Evolutionary conservation across 2,888 invertebrate species (phyloP).

Genomic region (Tenthredo scrophulariae): DNA sequence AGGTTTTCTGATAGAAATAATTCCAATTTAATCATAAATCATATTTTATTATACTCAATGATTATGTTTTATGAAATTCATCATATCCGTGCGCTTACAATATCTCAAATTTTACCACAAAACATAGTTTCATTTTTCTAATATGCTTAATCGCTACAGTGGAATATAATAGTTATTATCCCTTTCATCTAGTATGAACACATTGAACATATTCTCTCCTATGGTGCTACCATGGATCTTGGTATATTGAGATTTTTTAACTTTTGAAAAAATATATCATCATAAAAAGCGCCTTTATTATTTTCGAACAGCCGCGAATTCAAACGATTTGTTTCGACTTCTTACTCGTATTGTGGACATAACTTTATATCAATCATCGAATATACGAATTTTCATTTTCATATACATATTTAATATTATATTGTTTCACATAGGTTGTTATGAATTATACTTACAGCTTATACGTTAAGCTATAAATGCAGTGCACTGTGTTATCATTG

Average conservation of each 20-base stretch:
- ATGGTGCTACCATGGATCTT: constrained; percentile 61
- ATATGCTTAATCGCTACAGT: constrained; percentile 60
- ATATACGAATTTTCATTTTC: constrained; percentile 54
- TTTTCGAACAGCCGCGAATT: constrained; percentile 34
- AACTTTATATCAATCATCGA: constrained; percentile 59
- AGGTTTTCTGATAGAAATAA: neutral
- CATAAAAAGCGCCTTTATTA: constrained; percentile 58
- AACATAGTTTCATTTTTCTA: too few species aligned
- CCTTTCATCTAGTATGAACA: constrained; percentile 67
- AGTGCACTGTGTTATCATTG: neutral
- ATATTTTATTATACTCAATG: neutral
- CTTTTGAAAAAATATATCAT: constrained; percentile 62
- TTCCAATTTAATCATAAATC: neutral
- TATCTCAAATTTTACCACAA: neutral
- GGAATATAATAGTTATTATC: constrained; percentile 62
- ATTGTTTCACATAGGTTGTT: neutral
- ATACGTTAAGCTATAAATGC: neutral
- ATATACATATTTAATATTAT: neutral
- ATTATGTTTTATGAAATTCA: neutral
- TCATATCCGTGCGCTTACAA: neutral
- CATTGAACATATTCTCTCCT: constrained; percentile 71
- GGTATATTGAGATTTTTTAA: constrained; percentile 63
- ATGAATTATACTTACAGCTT: neutral
- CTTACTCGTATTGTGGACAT: constrained; percentile 58
- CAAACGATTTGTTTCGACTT: constrained; percentile 39